Evolutionary conservation across 2,113 vertebrate species (phyloP), one percentile per base, ranked within the genome.

Genomic region (Heterotilapia buettikoferi): DNA sequence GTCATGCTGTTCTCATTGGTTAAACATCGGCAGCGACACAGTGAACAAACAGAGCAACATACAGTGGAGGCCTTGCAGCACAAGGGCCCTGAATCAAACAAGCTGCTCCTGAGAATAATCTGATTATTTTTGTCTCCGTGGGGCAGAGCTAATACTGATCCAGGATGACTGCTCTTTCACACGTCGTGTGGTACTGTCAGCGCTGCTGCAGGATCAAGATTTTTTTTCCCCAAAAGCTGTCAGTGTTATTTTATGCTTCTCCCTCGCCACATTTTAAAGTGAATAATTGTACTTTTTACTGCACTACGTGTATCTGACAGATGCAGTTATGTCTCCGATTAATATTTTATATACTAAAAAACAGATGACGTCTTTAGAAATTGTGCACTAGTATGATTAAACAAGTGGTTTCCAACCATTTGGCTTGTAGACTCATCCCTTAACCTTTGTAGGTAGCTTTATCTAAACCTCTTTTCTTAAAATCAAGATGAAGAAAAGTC

Each of bases 1-100:
- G 83, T 93, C 90, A 89, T 10, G 89, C 86, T 88, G 33, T 66
- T 84, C 88, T 90, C 88, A 53, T 87, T 89, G 87, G 85, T 86
- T 84, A 89, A 91, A 84, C 85, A 89, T 83, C 47, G 29, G 73
- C 5, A 36, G 56, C 26, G 16, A 73, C 87, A 53, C 88, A 12
- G 68, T n/a, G 11, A 68, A 43, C 13, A 3, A 59, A 26, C 82
- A 33, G 6, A 68, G 9, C 43, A 50, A 76, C 43, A 50, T 47
- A 50, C 43, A 50, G 71, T 76, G 43, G 43, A 76, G 71, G 24
- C 71, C 71, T 76, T 50, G 43, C 43, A 76, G 71, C 71, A 76
- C 24, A 18, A 50, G 71, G 16, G 40, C 71, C 61, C 54, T 40
- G 14, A 18, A 38, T 66, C 61, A 59, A 87, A 78, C 82, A 26